These are phyloP conservation scores for Charina bottae DNA, from an alignment of 2,113 vertebrate species.

Conservation along the genomic window DNA sequence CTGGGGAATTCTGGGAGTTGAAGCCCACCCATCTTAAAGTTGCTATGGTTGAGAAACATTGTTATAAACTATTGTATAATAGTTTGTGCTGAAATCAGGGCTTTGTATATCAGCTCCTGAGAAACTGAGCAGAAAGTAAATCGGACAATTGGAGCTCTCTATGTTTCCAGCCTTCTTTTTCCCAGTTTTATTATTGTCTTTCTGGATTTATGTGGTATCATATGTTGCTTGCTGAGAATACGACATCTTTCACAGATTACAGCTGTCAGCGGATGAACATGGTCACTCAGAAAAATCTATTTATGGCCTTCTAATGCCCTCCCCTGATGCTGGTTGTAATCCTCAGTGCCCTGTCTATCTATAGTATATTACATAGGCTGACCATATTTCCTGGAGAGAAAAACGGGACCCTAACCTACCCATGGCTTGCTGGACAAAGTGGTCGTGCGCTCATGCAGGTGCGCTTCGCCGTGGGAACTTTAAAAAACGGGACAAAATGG, in stretches of 20 bases:
- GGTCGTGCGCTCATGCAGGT: too few species aligned
- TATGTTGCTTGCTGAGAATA: neutral
- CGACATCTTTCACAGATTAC: neutral
- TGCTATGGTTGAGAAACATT: neutral
- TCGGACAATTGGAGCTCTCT: neutral
- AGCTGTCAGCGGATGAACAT: conserved; percentile 20
- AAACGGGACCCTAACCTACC: too few species aligned
- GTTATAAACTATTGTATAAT: too few species aligned
- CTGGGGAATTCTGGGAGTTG: neutral
- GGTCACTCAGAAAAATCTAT: conserved; percentile 18
- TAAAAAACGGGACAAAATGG: too few species aligned
- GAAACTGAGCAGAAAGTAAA: rapidly evolving
- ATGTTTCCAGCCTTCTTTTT: too few species aligned
- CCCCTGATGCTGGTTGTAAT: conserved; percentile 27
- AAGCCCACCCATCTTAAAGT: neutral
- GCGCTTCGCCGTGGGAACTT: too few species aligned
- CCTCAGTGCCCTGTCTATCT: neutral
- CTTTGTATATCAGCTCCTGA: neutral
- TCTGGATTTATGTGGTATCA: rapidly evolving
- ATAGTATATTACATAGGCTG: rapidly evolving
- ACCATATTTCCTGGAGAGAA: too few species aligned
- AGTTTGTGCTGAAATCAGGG: neutral
- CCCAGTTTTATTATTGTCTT: rapidly evolving
- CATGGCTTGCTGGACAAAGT: too few species aligned
- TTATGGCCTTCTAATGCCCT: neutral